These are phyloP conservation scores for Amiota mariae DNA, from an alignment of 2,888 invertebrate species.

Conservation along the genomic window DNA sequence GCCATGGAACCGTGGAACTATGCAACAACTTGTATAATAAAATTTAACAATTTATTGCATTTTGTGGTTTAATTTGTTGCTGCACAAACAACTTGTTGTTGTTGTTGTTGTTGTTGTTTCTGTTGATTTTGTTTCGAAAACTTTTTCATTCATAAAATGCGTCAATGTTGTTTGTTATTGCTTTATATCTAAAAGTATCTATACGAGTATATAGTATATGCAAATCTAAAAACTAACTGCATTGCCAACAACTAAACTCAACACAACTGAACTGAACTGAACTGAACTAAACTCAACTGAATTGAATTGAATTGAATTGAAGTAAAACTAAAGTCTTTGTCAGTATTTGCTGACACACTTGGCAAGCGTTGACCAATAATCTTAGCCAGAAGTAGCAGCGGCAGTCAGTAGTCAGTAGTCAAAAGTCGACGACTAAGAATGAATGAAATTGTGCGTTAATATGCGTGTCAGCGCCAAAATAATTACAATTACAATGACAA, in stretches of 20 bases:
- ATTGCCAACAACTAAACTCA: constrained; percentile 18
- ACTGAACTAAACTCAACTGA: no score
- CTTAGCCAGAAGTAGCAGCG: neutral
- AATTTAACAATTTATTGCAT: constrained; percentile 70
- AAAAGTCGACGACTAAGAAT: constrained; percentile 30
- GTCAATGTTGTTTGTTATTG: neutral
- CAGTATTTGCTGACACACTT: constrained; percentile 46
- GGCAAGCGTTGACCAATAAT: constrained; percentile 39
- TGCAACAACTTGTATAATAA: constrained; percentile 62
- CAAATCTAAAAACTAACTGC: neutral
- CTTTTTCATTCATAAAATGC: constrained; percentile 25
- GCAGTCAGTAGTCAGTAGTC: constrained; percentile 31
- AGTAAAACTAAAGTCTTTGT: neutral
- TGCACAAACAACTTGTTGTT: constrained; percentile 36
- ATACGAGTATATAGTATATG: no score
- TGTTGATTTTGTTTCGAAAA: constrained; percentile 29
- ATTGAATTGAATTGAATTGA: no score
- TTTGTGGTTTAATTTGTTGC: constrained; percentile 65
- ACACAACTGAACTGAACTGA: no score
- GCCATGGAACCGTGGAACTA: constrained; percentile 53
- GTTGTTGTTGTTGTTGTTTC: constrained; percentile 33
- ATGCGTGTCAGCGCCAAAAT: constrained; percentile 15
- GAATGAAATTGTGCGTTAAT: constrained; percentile 14
- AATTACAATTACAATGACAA: constrained; percentile 4
- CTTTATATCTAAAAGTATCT: neutral